Evolutionary conservation across 1,140 invertebrate species (phyloP).

Genomic region (Bombus balteatus): DNA sequence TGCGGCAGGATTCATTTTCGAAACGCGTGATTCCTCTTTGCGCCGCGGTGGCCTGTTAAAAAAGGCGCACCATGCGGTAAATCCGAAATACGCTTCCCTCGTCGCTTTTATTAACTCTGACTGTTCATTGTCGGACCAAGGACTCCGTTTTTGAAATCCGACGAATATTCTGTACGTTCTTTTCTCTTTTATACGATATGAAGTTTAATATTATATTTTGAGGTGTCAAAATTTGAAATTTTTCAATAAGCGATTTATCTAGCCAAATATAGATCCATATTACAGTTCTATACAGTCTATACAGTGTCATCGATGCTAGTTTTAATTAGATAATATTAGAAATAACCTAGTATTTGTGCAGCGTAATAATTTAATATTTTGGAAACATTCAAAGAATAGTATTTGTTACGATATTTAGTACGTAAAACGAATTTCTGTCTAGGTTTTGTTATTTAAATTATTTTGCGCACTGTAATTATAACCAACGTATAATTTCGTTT

Average conservation of each 20-base stretch:
- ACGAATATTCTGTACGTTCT: background rate
- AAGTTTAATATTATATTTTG: background rate
- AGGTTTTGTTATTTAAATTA: no score
- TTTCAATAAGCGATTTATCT: background rate
- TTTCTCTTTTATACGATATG: background rate
- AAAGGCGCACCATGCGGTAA: background rate
- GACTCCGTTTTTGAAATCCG: background rate
- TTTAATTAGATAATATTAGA: no score
- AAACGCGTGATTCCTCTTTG: conserved; percentile 1
- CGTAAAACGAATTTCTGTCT: no score
- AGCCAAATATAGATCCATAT: no score
- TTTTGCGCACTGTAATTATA: no score
- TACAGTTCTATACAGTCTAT: no score
- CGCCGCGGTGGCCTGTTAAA: background rate
- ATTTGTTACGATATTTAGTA: no score
- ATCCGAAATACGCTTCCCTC: background rate
- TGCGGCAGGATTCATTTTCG: background rate
- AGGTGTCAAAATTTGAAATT: background rate
- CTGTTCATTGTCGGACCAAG: background rate
- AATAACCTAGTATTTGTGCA: no score
- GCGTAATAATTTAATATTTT: no score
- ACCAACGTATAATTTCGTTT: background rate
- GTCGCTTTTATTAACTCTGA: background rate
- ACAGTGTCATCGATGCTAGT: no score
- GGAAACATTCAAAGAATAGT: no score